phyloP scores from a whole-genome alignment of 2,113 vertebrate genomes.

The Tiliqua scincoides region DNA sequence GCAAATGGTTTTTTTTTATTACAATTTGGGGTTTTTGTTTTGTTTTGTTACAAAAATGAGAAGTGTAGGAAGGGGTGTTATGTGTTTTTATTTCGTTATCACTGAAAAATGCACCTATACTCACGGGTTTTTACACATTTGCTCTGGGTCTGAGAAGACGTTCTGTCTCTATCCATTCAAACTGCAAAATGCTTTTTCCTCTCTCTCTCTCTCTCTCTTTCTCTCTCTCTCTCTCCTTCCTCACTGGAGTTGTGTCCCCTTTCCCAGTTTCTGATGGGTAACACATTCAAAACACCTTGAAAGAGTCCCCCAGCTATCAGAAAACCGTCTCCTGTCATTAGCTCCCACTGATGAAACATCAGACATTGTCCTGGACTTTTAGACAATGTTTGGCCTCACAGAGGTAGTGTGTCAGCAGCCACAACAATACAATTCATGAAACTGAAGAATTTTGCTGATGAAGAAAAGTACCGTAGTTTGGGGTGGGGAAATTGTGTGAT shows the following conservation, averaged over 20 bases:
- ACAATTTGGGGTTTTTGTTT: no score
- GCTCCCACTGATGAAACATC: no score
- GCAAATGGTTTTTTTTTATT: no score
- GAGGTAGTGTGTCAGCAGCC: not conserved
- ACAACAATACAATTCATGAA: not conserved
- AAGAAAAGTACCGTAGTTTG: no score
- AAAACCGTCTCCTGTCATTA: no score
- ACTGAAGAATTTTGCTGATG: not conserved
- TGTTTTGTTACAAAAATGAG: no score
- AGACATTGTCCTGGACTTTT: no score
- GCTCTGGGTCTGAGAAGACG: not conserved
- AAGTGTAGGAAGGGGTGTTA: no score
- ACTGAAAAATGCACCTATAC: no score
- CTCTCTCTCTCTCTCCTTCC: not conserved
- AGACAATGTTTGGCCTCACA: not conserved
- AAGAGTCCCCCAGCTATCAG: not conserved
- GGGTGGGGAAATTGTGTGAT: not conserved
- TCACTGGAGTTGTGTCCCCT: not conserved
- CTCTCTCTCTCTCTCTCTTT: not conserved
- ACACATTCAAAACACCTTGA: not conserved
- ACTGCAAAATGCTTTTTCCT: not conserved
- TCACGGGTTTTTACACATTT: not conserved
- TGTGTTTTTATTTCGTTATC: no score
- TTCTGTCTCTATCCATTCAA: not conserved
- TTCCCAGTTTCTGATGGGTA: not conserved